A percentile compares a stretch with the other conserved stretches of the same genome.
Conservation (phyloP, 2,797 vertebrate species). For the Anguilla pacifica region DNA sequence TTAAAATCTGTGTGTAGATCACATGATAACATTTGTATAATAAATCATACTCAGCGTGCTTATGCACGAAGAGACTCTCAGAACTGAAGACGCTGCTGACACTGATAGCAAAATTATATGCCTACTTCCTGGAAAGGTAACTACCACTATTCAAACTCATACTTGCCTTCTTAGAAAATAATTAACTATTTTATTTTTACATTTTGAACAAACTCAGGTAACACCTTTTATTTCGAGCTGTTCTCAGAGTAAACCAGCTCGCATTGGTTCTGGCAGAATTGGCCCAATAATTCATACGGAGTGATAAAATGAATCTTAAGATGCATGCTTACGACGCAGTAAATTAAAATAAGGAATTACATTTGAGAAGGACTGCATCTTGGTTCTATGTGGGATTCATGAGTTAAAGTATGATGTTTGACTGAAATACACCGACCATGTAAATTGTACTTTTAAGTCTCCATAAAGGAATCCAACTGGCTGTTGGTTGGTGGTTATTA, state of each 20-base stretch:
- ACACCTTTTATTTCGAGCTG: constrained; percentile 23
- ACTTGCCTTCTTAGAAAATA: constrained; percentile 85
- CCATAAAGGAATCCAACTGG: background rate
- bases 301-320: constrained; percentile 1
- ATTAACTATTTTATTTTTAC: constrained; percentile 66
- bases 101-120: constrained; percentile 99
- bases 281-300: background rate
- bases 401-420: background rate
- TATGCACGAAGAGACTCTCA: constrained; percentile 99
- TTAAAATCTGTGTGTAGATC: constrained; percentile 94
- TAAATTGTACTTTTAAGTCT: background rate
- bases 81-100: constrained; percentile 99
- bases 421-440: background rate
- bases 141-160: constrained; percentile 99
- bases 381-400: background rate
- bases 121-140: constrained; percentile 99
- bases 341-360: background rate
- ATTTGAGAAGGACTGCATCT: background rate
- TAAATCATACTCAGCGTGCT: constrained; percentile 99
- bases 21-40: constrained; percentile 99
- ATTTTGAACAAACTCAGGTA: constrained; percentile 37
- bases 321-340: constrained; percentile 27
- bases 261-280: constrained; percentile 17
- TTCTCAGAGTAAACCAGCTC: constrained; percentile 24
- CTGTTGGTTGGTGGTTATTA: background rate